Base-by-base conservation (phyloP, 2,888 invertebrate species). In the Drosophila barbarae region DNA sequence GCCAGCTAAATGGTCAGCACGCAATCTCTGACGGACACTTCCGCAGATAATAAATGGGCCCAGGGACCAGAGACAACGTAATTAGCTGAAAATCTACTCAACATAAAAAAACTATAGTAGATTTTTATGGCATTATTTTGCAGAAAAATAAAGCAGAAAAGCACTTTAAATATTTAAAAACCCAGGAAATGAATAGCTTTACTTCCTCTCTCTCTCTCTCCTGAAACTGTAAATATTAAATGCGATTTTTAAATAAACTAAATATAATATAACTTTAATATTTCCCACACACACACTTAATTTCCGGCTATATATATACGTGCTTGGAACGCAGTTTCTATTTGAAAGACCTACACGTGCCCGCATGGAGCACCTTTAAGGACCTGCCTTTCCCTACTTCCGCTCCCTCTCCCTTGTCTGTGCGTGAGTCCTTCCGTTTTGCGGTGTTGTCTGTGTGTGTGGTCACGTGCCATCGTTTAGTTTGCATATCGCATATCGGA, bases 381-480 rank as follows among this genome's bases (percentile, higher is more conserved):
- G 61, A 42, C 42, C 53, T 52, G n/a, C 12, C 12, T 15, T 32
- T 39, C 23, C 23, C 42, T 41, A 23, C 23, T 41, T 41, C 21
- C 23, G 13, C 23, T 23, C 21, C 4, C 21, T 7, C 2, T 21
- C 30, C 36, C 5, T n/a, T 30, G 35, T 55, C 18, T 21, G 23
- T 30, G 35, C 18, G 55, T 35, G 58, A 28, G 41, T 12, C 3
- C 8, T 26, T 28, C n/a, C 28, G n/a, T 12, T 34, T 26, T 49
- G 26, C 50, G n/a, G 30, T n/a, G 32, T 3, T n/a, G 32, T 3
- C 12, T 35, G 8, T 46, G 15, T 60, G 50, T 39, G 46, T 26
- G 65, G 65, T 64, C 64, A 64, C 64, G 64, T 64, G 64, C 64
- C 65, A 30, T 35, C 64, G 47, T 65, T 65, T 65, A 65, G 66